Conservation (phyloP, 2,113 vertebrate genomes). For the Pavo muticus region DNA sequence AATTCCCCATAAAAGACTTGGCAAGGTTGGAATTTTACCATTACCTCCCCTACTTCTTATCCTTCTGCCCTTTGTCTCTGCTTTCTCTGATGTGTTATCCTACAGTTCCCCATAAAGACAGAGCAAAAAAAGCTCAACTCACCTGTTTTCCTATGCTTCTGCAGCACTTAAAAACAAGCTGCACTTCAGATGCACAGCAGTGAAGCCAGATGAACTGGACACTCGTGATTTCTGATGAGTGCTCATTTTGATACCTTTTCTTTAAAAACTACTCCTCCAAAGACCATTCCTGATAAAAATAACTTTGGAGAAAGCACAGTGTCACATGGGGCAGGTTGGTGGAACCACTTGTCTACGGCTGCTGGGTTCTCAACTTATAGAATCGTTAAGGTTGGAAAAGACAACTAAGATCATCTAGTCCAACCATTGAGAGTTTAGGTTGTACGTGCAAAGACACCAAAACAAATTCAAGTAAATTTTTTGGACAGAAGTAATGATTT, state of each 20-base stretch:
- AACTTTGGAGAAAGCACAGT: background rate
- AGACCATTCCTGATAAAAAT: background rate
- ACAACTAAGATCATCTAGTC: background rate
- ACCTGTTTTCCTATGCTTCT: background rate
- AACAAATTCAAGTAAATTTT: background rate
- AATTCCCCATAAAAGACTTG: background rate
- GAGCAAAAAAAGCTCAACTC: background rate
- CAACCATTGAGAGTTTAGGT: background rate
- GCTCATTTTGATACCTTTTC: background rate
- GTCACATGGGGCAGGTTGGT: rapidly evolving
- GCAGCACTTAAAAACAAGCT: rapidly evolving
- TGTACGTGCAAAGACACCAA: background rate
- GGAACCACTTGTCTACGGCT: background rate
- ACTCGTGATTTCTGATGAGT: background rate
- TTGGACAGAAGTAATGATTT: background rate
- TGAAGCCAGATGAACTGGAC: background rate
- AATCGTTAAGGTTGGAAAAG: too few relatives aligned
- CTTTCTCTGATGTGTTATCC: background rate
- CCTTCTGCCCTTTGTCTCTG: background rate
- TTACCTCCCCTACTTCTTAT: background rate
- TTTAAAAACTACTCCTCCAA: background rate
- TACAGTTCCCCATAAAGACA: background rate
- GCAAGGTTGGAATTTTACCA: background rate
- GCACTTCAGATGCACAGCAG: rapidly evolving
- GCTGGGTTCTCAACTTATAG: background rate